These are phyloP conservation scores for Synaphobranchus kaupii DNA, from an alignment of 2,797 vertebrate species.

Conservation along the genomic window DNA sequence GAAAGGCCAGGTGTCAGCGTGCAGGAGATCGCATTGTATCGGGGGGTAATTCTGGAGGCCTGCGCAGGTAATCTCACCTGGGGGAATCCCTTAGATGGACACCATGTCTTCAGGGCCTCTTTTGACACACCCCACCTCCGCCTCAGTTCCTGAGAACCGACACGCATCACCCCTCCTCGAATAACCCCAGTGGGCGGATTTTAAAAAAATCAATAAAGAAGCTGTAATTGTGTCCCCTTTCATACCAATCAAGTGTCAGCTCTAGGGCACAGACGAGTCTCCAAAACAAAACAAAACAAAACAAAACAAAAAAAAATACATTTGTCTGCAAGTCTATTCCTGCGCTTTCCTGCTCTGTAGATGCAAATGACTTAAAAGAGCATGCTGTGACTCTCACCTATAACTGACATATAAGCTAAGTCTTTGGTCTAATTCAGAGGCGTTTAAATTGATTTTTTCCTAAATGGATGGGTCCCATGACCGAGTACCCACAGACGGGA, in stretches of 20 bases:
- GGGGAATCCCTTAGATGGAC: slow-evolving; percentile 26
- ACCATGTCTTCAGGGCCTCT: slow-evolving; percentile 3
- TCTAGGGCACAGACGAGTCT: background rate
- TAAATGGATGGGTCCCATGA: background rate
- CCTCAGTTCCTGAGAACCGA: background rate
- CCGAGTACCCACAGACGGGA: background rate
- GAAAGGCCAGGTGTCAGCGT: slow-evolving; percentile 36
- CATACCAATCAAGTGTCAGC: background rate
- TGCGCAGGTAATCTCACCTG: slow-evolving; percentile 22
- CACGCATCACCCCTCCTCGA: slow-evolving; percentile 22
- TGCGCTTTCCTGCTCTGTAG: background rate
- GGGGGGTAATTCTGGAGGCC: slow-evolving; percentile 21
- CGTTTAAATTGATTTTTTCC: background rate
- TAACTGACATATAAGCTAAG: background rate
- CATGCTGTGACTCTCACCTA: background rate
- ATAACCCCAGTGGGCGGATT: slow-evolving; percentile 32
- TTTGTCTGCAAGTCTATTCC: background rate
- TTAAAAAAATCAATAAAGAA: background rate
- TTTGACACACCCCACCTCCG: background rate
- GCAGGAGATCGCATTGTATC: slow-evolving; percentile 16
- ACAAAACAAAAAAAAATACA: background rate
- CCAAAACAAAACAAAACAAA: background rate
- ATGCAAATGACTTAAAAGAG: background rate
- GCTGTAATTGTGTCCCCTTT: background rate
- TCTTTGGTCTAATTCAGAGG: background rate